phyloP scores from a whole-genome alignment of 2,113 vertebrate species.

The Urocolius indicus region DNA sequence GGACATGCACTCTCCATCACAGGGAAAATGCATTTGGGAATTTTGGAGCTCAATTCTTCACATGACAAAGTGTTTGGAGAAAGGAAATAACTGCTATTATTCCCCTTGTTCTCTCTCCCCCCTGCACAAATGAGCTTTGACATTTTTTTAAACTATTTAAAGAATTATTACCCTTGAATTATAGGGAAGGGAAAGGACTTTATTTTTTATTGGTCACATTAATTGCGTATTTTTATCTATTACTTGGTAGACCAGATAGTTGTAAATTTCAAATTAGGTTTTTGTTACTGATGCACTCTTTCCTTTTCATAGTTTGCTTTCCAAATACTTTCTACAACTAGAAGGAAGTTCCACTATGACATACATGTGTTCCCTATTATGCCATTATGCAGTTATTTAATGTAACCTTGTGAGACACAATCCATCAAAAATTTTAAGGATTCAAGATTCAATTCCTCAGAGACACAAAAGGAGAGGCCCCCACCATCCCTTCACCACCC shows the following conservation, averaged over 20 bases:
- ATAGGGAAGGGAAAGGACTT: neutral
- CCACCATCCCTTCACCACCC: rapidly evolving
- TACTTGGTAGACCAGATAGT: neutral
- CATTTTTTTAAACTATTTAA: neutral
- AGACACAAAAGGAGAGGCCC: neutral
- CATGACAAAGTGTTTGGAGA: neutral
- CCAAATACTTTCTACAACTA: neutral
- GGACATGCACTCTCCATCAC: neutral
- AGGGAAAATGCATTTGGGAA: neutral
- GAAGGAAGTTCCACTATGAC: neutral
- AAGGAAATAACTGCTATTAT: neutral
- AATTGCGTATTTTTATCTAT: neutral
- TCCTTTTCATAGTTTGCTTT: neutral
- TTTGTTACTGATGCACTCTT: neutral
- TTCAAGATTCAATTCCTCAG: neutral
- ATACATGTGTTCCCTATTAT: neutral
- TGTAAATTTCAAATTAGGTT: neutral
- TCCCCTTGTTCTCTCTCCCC: neutral
- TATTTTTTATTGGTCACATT: neutral
- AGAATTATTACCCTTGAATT: neutral
- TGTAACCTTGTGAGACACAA: neutral
- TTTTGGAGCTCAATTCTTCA: neutral
- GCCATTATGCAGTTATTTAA: neutral
- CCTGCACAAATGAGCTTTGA: neutral
- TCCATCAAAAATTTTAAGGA: neutral